phyloP scores from a whole-genome alignment of 1,140 invertebrate species.

The Carposina sasakii region DNA sequence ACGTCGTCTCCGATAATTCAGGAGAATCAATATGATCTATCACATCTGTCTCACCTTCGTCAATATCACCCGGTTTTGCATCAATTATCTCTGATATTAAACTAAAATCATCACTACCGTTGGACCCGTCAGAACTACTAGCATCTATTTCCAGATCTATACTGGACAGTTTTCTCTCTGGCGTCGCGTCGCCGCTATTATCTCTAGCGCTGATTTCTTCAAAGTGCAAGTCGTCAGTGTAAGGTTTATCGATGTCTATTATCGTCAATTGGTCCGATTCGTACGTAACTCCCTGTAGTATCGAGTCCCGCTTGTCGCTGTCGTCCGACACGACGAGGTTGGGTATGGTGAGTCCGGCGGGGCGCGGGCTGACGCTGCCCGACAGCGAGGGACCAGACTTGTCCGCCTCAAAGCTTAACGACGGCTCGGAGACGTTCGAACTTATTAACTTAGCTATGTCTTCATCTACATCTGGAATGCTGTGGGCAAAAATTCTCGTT shows the following conservation, averaged over 20 bases:
- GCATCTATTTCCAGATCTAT: slow-evolving; percentile 58
- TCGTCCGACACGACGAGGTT: slow-evolving; percentile 67
- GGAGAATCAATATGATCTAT: slow-evolving; percentile 87
- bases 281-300: slow-evolving; percentile 69
- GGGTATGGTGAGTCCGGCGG: slow-evolving; percentile 68
- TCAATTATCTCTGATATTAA: slow-evolving; percentile 78
- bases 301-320: slow-evolving; percentile 59
- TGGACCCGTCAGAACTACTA: slow-evolving; percentile 76
- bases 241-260: slow-evolving; percentile 74
- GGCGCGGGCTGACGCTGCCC: too few species aligned
- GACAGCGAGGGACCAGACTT: too few species aligned
- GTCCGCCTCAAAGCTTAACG: slow-evolving; percentile 35
- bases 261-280: slow-evolving; percentile 76
- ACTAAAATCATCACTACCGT: slow-evolving; percentile 80
- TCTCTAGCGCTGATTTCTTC: slow-evolving; percentile 43
- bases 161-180: slow-evolving; percentile 55
- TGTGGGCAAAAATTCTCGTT: slow-evolving; percentile 21
- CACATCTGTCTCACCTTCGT: slow-evolving; percentile 71
- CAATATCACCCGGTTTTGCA: slow-evolving; percentile 69
- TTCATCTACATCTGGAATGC: slow-evolving; percentile 72
- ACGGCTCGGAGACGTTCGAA: slow-evolving; percentile 44
- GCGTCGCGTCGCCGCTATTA: slow-evolving; percentile 52
- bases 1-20: slow-evolving; percentile 82
- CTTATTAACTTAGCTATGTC: slow-evolving; percentile 68
- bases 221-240: slow-evolving; percentile 60